Evolutionary conservation across 2,113 vertebrate genomes (phyloP).

Genomic region (Leucopternis melanops): DNA sequence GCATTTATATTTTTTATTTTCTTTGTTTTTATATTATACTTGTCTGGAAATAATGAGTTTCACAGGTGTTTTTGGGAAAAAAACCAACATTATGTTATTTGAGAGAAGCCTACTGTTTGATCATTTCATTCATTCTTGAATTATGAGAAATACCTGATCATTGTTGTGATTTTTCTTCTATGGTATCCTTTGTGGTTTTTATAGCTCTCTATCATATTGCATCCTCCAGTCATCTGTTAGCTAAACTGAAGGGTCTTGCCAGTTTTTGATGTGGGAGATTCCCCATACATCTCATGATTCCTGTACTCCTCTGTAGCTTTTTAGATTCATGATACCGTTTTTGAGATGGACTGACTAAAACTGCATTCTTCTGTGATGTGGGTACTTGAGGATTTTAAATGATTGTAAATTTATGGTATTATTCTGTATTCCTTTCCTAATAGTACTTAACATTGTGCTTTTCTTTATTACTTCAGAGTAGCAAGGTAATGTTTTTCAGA

Average conservation of each 20-base stretch:
- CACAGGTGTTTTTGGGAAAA: neutral
- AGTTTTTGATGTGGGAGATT: neutral
- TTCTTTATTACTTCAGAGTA: neutral
- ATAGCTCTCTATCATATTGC: neutral
- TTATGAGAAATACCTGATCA: neutral
- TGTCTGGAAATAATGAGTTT: neutral
- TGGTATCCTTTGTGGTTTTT: neutral
- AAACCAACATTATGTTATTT: neutral
- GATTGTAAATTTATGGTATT: neutral
- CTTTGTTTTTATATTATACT: neutral
- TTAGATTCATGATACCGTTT: neutral
- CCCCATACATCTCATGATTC: neutral
- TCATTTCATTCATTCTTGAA: neutral
- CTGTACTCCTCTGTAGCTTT: neutral
- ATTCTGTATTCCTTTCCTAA: neutral
- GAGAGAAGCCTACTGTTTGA: neutral
- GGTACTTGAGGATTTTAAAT: neutral
- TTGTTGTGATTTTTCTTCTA: neutral
- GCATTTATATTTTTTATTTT: neutral
- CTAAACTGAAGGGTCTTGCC: neutral
- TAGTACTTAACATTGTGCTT: neutral
- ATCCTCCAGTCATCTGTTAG: neutral
- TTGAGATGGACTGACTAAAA: neutral
- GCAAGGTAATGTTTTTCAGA: neutral
- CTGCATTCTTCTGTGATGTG: neutral